Conservation (phyloP, 2,888 invertebrate species). For the Tetragonula carbonaria region DNA sequence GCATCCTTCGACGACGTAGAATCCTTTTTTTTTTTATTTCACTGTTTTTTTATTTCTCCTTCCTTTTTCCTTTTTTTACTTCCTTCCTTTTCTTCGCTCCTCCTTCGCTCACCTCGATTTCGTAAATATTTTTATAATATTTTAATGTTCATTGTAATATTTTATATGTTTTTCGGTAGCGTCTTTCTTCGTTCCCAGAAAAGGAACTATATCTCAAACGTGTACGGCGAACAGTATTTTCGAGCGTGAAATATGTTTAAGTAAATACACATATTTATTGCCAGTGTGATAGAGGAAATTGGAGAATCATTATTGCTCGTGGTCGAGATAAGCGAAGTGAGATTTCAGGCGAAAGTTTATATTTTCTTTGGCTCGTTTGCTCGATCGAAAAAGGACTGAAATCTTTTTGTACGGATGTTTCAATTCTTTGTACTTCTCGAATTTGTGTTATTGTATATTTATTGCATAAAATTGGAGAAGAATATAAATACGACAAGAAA, state of each 20-base stretch:
- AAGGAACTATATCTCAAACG: not conserved
- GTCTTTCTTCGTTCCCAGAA: not conserved
- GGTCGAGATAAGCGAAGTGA: not conserved
- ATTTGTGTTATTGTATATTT: too few species aligned
- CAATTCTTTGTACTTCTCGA: too few species aligned
- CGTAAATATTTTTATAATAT: not conserved
- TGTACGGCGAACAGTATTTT: slow-evolving; percentile 58
- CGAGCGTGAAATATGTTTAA: slow-evolving; percentile 62
- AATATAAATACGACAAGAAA: too few species aligned
- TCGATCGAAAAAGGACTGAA: too few species aligned
- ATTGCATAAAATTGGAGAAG: too few species aligned
- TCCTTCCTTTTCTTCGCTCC: not conserved
- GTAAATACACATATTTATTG: slow-evolving; percentile 32
- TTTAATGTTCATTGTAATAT: not conserved
- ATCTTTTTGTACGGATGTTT: too few species aligned
- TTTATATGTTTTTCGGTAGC: not conserved
- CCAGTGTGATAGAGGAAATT: slow-evolving; percentile 47
- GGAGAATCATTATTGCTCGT: slow-evolving; percentile 66
- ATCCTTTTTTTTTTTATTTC: slow-evolving; percentile 6
- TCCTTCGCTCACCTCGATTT: not conserved
- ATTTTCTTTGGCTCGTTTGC: not conserved
- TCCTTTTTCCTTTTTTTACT: not conserved
- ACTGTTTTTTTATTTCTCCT: not conserved
- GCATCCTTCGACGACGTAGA: not conserved
- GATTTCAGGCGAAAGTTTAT: slow-evolving; percentile 1